These are phyloP conservation scores for Sapajus apella DNA, from an alignment of 2,113 vertebrate genomes.

Conservation along the genomic window DNA sequence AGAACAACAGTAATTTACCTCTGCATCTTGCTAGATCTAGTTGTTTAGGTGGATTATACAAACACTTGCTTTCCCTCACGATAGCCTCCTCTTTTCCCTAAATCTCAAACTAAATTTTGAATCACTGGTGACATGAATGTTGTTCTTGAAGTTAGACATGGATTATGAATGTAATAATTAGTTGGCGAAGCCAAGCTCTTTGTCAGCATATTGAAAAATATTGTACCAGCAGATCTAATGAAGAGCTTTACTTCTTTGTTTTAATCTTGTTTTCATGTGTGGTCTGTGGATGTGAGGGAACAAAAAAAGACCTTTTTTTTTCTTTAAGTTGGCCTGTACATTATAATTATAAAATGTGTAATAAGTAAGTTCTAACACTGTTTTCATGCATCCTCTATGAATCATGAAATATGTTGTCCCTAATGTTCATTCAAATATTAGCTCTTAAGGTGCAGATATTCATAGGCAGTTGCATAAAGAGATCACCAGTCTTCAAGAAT, in stretches of 20 bases:
- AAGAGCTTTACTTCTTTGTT: slow-evolving; percentile 12
- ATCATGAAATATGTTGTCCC: not conserved
- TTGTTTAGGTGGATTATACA: not conserved
- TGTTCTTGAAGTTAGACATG: not conserved
- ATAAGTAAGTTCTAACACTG: not conserved
- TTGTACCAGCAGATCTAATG: not conserved
- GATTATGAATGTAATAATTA: not conserved
- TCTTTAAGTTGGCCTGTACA: not conserved
- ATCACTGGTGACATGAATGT: not conserved
- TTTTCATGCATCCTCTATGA: slow-evolving; percentile 5
- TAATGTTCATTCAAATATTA: not conserved
- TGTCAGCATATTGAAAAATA: not conserved
- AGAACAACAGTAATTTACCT: not conserved
- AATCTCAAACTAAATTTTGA: not conserved
- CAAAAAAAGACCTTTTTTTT: not conserved
- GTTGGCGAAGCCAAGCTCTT: not conserved
- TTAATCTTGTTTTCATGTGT: slow-evolving; percentile 40
- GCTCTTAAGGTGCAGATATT: not conserved
- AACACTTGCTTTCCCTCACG: not conserved
- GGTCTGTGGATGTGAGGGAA: not conserved
- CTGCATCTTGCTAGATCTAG: not conserved
- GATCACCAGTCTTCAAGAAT: not conserved
- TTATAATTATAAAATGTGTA: not conserved
- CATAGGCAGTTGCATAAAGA: not conserved
- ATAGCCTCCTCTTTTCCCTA: not conserved